phyloP scores from a whole-genome alignment of 1,140 invertebrate genomes.

The Caenorhabditis remanei region DNA sequence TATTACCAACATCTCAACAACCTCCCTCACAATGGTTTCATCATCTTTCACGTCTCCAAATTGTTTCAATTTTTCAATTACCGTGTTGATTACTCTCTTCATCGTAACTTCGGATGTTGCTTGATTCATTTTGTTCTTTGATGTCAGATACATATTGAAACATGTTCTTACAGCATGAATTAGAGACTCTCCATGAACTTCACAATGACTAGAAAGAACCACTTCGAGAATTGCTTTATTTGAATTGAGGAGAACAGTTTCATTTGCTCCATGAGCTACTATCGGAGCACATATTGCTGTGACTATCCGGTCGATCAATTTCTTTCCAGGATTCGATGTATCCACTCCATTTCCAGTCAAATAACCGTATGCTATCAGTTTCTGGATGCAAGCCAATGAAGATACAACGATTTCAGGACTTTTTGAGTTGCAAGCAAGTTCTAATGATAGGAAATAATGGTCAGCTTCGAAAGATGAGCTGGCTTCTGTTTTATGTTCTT shows the following conservation, averaged over 20 bases:
- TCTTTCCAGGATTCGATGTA: slow-evolving; percentile 85
- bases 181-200: slow-evolving; percentile 96
- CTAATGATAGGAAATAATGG: slow-evolving; percentile 97
- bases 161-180: slow-evolving; percentile 93
- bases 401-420: slow-evolving; percentile 93
- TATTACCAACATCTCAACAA: slow-evolving; percentile 70
- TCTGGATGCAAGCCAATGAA: slow-evolving; percentile 95
- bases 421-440: slow-evolving; percentile 96
- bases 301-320: slow-evolving; percentile 95
- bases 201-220: slow-evolving; percentile 95
- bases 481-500: slow-evolving; percentile 82
- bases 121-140: slow-evolving; percentile 96
- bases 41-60: slow-evolving; percentile 67
- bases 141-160: slow-evolving; percentile 97
- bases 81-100: slow-evolving; percentile 77
- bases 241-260: slow-evolving; percentile 89
- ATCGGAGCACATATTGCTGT: slow-evolving; percentile 97
- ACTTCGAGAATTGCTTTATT: slow-evolving; percentile 90
- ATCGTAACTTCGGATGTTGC: slow-evolving; percentile 86
- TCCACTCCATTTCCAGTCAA: slow-evolving; percentile 92
- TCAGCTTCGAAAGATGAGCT: slow-evolving; percentile 93
- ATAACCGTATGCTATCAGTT: slow-evolving; percentile 98
- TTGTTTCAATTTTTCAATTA: slow-evolving; percentile 94
- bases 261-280: slow-evolving; percentile 95
- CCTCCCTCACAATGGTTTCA: slow-evolving; percentile 62